These are phyloP conservation scores for Chaetogeoica ovagalla DNA, from an alignment of 2,888 invertebrate genomes.

Conservation along the genomic window DNA sequence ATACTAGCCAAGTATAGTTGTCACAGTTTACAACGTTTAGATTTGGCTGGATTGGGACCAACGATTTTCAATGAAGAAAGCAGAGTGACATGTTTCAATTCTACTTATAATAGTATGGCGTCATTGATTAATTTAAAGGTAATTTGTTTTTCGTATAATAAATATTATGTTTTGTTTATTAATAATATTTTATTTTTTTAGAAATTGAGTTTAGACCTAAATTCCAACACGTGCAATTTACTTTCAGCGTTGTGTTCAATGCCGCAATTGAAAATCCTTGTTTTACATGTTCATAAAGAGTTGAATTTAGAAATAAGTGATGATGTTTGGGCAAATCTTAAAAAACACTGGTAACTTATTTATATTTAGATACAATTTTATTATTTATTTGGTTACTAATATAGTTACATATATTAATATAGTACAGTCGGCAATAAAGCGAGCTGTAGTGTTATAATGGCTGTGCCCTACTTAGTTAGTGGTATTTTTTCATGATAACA, in stretches of 20 bases:
- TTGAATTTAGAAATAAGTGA: conserved; percentile 69
- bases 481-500: too few species aligned
- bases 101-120: conserved; percentile 64
- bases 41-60: conserved; percentile 38
- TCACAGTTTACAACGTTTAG: conserved; percentile 38
- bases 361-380: neutral
- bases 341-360: conserved; percentile 55
- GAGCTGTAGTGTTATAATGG: too few species aligned
- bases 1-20: conserved; percentile 35
- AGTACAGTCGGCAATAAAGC: too few species aligned
- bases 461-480: too few species aligned
- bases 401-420: neutral
- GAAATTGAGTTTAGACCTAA: conserved; percentile 66
- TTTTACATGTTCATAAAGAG: conserved; percentile 72
- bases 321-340: conserved; percentile 64
- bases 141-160: conserved; percentile 36
- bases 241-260: conserved; percentile 61
- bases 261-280: conserved; percentile 64
- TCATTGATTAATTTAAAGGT: conserved; percentile 67
- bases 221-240: conserved; percentile 63
- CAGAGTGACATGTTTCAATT: conserved; percentile 68
- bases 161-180: neutral
- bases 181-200: conserved; percentile 52
- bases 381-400: neutral
- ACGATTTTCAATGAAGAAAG: conserved; percentile 69